Evolutionary conservation across 2,797 vertebrate species (phyloP).

Genomic region (Sebastes aleutianus): DNA sequence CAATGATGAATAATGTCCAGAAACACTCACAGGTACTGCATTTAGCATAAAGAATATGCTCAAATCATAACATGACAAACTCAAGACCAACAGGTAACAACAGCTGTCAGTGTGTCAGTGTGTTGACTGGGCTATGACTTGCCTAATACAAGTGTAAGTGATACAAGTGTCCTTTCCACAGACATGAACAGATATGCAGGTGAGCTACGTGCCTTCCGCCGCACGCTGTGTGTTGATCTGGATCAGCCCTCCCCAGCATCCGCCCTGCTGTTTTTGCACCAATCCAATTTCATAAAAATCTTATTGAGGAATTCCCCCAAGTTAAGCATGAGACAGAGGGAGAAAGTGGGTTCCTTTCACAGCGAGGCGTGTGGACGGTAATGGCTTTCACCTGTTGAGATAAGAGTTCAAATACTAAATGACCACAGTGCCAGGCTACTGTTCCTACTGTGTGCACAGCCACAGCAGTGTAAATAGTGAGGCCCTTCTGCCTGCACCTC

Average conservation of each 20-base stretch:
- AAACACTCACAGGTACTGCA: no score
- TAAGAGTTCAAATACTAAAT: conserved; percentile 67
- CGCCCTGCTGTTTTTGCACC: conserved; percentile 56
- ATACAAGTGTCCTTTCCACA: conserved; percentile 19
- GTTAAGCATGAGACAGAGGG: conserved; percentile 16
- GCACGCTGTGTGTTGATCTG: conserved; percentile 19
- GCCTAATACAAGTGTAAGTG: not conserved
- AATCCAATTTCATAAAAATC: conserved; percentile 35
- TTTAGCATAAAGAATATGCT: no score
- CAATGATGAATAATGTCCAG: not conserved
- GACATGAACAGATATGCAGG: conserved; percentile 42
- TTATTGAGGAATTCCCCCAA: conserved; percentile 58
- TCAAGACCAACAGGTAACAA: no score
- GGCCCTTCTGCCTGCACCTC: conserved; percentile 48
- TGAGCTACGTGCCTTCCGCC: conserved; percentile 62
- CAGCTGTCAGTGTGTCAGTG: no score
- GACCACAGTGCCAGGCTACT: conserved; percentile 46
- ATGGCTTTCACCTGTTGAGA: conserved; percentile 68
- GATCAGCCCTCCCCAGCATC: conserved; percentile 43
- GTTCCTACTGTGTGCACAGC: conserved; percentile 55
- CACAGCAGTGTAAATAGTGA: conserved; percentile 51
- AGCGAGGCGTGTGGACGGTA: conserved; percentile 35
- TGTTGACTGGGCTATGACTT: no score
- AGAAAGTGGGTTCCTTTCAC: conserved; percentile 40
- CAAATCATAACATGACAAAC: no score